Evolutionary conservation across 2,797 vertebrate species (phyloP).

Genomic region (Malurus leucopterus): DNA sequence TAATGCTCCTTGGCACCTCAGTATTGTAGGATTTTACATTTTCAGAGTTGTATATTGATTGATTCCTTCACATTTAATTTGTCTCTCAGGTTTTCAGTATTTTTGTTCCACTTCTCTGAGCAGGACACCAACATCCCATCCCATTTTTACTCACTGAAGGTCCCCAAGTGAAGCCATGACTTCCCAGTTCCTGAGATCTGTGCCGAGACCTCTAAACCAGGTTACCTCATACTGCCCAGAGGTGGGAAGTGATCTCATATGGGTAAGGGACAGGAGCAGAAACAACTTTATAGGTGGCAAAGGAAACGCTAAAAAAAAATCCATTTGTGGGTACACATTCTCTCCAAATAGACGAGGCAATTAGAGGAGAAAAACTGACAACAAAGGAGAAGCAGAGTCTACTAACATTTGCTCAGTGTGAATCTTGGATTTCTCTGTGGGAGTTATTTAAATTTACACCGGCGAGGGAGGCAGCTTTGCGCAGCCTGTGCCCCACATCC

Average conservation of each 20-base stretch:
- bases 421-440: conserved; percentile 45
- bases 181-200: background rate
- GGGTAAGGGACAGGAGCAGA: background rate
- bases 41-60: background rate
- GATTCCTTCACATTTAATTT: background rate
- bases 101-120: background rate
- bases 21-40: background rate
- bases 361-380: conserved; percentile 35
- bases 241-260: conserved; percentile 36
- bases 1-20: background rate
- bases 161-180: background rate
- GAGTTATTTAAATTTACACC: conserved; percentile 52
- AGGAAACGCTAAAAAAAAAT: conserved; percentile 21
- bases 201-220: background rate
- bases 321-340: conserved; percentile 28
- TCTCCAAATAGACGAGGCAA: conserved; percentile 46
- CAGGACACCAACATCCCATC: background rate
- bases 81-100: background rate
- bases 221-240: background rate
- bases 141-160: background rate
- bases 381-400: conserved; percentile 31
- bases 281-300: conserved; percentile 25
- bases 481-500: conserved; percentile 26
- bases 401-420: conserved; percentile 43
- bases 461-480: conserved; percentile 18